Base-by-base conservation (phyloP, 2,888 invertebrate genomes). In the Nebria brevicollis region DNA sequence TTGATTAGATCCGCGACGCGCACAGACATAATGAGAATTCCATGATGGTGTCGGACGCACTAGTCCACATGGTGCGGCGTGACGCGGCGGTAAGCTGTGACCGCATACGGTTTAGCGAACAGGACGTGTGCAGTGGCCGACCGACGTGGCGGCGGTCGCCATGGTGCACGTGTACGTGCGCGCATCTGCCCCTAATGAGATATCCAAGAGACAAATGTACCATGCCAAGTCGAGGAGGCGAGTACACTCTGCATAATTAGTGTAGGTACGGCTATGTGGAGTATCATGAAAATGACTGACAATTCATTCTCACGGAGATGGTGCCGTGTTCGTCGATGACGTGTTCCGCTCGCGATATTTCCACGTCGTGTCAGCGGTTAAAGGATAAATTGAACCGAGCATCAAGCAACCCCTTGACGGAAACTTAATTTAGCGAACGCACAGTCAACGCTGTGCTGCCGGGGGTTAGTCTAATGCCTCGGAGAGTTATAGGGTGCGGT, bases 1-100 rank as follows among this genome's bases (percentile, higher is more conserved):
- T 86, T 85, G 87, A 87, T 87, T 86, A 86, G 86, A 87, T 86
- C 84, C 83, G 85, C 84, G 83, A 84, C 83, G 84, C 85, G 78
- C 66, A 84, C 84, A 84, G 84, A 84, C 85, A 83, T 86, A 86
- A 86, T 85, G 85, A 85, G 85, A 84, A 84, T 86, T 86, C 86
- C 85, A 86, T 86, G 83, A 83, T 83, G 80, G 72, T 77, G 79
- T 66, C 80, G 78, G 82, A 73, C 70, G 41, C 54, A 82, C 77
- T 20, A 72, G 34, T 34, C 34, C 34, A 34, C 34, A 34, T 5
- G 34, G 34, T 5, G 34, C 34, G 75, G 75, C 34, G 41, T 5
- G 34, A 5, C 34, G 34, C 34, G 75, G 75, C 34, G 41, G 75
- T 66, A 70, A 43, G 74, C 25, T 64, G 72, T 70, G 72, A 72